These are phyloP conservation scores for Harpagoxenus sublaevis DNA, from an alignment of 2,888 invertebrate genomes.

Conservation along the genomic window DNA sequence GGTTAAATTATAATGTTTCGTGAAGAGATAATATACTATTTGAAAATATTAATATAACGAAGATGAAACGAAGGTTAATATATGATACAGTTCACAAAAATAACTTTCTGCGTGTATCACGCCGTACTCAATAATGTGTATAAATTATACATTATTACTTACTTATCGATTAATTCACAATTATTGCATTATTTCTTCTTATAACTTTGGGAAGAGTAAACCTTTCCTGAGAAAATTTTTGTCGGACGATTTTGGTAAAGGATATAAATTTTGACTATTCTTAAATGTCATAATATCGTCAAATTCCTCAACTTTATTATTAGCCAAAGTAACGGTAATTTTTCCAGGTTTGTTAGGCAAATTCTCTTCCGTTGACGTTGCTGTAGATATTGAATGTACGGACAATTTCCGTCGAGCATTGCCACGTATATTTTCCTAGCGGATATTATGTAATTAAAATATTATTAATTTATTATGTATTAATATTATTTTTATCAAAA, in stretches of 20 bases:
- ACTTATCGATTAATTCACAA: neutral
- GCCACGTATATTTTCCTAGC: slow-evolving; percentile 19
- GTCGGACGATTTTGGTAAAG: slow-evolving; percentile 88
- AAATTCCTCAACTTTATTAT: slow-evolving; percentile 87
- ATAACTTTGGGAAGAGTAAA: too few species aligned
- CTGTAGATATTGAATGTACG: slow-evolving; percentile 91
- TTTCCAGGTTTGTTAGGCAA: slow-evolving; percentile 54
- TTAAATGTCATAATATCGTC: slow-evolving; percentile 94
- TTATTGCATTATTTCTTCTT: neutral
- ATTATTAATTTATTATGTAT: neutral
- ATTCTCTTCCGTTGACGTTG: slow-evolving; percentile 85
- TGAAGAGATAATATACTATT: neutral
- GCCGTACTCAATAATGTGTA: neutral
- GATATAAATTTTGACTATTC: slow-evolving; percentile 92
- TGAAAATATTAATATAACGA: neutral
- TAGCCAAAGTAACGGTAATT: neutral
- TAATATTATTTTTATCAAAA: slow-evolving; percentile 5
- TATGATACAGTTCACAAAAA: neutral
- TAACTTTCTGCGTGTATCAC: neutral
- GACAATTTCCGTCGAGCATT: slow-evolving; percentile 90
- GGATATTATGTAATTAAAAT: neutral
- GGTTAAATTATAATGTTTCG: neutral
- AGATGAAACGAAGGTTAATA: neutral
- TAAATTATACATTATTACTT: neutral
- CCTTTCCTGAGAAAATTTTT: too few species aligned